Conservation (phyloP, 2,888 invertebrate species). For the Margaritifera margaritifera region DNA sequence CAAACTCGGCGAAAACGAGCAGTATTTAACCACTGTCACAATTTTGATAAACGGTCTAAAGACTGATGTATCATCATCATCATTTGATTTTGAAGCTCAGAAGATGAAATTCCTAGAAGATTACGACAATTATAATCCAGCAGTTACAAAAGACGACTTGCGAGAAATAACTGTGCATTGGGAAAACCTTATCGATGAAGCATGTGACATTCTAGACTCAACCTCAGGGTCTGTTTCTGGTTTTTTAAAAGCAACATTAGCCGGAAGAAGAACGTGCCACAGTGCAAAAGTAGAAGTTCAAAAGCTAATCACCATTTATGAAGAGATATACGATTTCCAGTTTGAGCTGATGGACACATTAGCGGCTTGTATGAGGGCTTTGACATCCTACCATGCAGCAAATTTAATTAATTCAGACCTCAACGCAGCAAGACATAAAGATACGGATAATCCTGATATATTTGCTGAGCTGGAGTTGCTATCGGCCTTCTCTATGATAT, state of each 20-base stretch:
- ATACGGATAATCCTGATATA: too few relatives aligned
- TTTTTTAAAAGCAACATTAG: not conserved
- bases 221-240: not conserved
- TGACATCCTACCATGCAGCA: not conserved
- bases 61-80: not conserved
- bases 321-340: constrained; percentile 1
- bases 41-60: not conserved
- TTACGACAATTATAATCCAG: not conserved
- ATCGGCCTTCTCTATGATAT: too few relatives aligned
- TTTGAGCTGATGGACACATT: constrained; percentile 1
- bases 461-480: too few relatives aligned
- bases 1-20: too few relatives aligned
- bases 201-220: constrained; percentile 2
- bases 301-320: not conserved
- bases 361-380: not conserved
- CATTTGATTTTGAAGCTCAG: not conserved
- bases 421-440: too few relatives aligned
- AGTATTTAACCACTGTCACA: too few relatives aligned
- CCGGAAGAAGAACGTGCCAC: not conserved
- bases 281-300: not conserved
- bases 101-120: not conserved
- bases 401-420: too few relatives aligned
- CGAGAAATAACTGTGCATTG: not conserved
- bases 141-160: not conserved
- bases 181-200: not conserved